Evolutionary conservation across 2,113 vertebrate genomes (phyloP), one percentile per base, ranked within the genome.

Genomic region (Gallinago undulata): DNA sequence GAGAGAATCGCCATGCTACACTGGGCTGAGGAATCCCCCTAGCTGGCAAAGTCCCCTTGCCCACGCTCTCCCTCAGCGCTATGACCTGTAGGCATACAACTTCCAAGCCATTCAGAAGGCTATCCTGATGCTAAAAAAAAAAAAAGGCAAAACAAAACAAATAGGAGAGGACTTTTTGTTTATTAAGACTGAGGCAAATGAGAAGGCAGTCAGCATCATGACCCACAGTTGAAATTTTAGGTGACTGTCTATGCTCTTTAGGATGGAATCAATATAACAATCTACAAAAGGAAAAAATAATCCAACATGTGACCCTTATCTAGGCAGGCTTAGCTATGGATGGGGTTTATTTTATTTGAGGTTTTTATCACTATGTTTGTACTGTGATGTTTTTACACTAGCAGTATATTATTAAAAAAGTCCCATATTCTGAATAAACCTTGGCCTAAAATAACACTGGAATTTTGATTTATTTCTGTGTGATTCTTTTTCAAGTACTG

Each of bases 401-500:
- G 35, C 47, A 90, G 45, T 74, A 64, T 87, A 85, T 96, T 95
- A 92, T 91, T 94, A 83, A 95, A 92, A 91, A 96, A 94, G 25
- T 80, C 48, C 50, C 27, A 56, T 89, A 83, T 97, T 97, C 96
- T 97, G 92, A 96, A 95, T 95, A 97, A 97, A 84, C 81, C 83
- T 79, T 92, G 89, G 73, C 76, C 64, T 97, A 95, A 90, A 97
- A 97, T 94, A 94, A 91, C 45, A 89, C 79, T 96, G 84, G 90
- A 96, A 83, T 95, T 97, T 97, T 98, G 97, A 98, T 98, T 98
- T 98, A 97, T 98, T 97, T 94, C 90, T 84, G 47, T 97, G 87
- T 88, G 84, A 97, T 95, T 91, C 55, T 96, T 96, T 96, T 97
- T 98, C 95, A 96, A 98, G 96, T 93, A 95, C 93, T 87, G 94